Evolutionary conservation across 2,797 vertebrate genomes (phyloP), one percentile per base, ranked within the genome.

Genomic region (Sebastes steindachneri): DNA sequence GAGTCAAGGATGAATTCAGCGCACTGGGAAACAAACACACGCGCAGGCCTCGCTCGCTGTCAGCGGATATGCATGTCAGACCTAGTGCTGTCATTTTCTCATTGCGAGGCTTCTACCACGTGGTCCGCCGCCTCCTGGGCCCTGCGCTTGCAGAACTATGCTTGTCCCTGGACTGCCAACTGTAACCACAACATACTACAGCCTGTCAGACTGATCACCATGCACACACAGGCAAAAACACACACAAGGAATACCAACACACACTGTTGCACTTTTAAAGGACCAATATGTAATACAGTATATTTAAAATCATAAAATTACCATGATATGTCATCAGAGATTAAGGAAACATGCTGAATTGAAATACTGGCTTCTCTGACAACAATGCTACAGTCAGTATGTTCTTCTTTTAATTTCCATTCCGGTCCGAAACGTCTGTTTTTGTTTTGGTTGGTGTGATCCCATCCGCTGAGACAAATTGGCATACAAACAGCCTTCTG

Each of bases 1-100:
- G 84, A 92, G 93, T 95, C 90, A 89, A 92, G 92, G 91, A 88
- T 91, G 84, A 91, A 80, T 75, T 80, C 75, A 71, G 75, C 51
- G 25, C 76, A 64, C 82, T 84, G 84, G 88, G 89, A 91, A 89
- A 88, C 86, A 85, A 88, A 88, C 86, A 82, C 72, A 84, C 64
- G 67, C 37, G 35, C 73, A 21, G 80, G 77, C 85, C 67, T 72
- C 58, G 65, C 80, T 79, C 21, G 69, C 80, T 86, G 91, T 90
- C 92, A 86, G 86, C 2, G 72, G 91, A 88, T 77, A 78, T 79
- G 87, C 83, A 77, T 84, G 91, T 92, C 89, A 91, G 77, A 86
- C 77, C 77, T 48, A n/a, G 77, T 17, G 82, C 82, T 86, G 90
- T 87, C 83, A 75, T 77, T 68, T 80, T 86, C 70, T 78, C 54